Conservation (phyloP, 2,888 invertebrate genomes). For the Cartodere bifasciata region DNA sequence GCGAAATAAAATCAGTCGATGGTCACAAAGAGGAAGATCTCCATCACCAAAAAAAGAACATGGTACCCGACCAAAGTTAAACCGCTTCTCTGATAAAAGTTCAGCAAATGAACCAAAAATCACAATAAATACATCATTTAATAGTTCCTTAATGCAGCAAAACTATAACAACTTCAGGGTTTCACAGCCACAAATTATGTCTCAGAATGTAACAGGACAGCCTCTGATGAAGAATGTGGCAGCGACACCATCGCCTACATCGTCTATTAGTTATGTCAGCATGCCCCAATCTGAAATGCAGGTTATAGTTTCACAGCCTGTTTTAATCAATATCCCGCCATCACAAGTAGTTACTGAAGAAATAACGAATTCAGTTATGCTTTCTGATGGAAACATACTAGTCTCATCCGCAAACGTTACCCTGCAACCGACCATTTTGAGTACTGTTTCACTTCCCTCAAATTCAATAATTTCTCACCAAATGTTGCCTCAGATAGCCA, state of each 20-base stretch:
- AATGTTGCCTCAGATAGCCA: slow-evolving; percentile 8
- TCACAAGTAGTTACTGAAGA: slow-evolving; percentile 28
- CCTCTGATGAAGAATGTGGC: slow-evolving; percentile 25
- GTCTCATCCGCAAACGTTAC: slow-evolving; percentile 11
- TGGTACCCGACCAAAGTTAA: slow-evolving; percentile 22
- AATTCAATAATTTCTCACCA: slow-evolving; percentile 16
- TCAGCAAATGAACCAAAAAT: slow-evolving; percentile 29
- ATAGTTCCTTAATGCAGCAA: slow-evolving; percentile 19
- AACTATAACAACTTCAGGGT: slow-evolving; percentile 6
- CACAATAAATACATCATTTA: slow-evolving; percentile 29
- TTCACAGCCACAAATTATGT: slow-evolving; percentile 14
- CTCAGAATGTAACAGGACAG: slow-evolving; percentile 29
- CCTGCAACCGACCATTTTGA: slow-evolving; percentile 21
- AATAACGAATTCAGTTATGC: slow-evolving; percentile 14
- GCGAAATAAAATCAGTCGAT: slow-evolving; percentile 22
- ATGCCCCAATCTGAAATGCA: slow-evolving; percentile 4
- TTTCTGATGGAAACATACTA: slow-evolving; percentile 18
- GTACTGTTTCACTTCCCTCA: slow-evolving; percentile 28
- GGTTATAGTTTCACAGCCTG: slow-evolving; percentile 29
- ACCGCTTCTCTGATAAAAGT: slow-evolving; percentile 30
- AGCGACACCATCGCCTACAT: slow-evolving; percentile 14
- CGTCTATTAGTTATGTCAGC: no score
- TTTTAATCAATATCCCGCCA: slow-evolving; percentile 31
- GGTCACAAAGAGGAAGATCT: slow-evolving; percentile 24
- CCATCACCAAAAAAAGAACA: slow-evolving; percentile 28